Evolutionary conservation across 2,113 vertebrate genomes (phyloP), one percentile per base, ranked within the genome.

Genomic region (Apeltes quadracus): DNA sequence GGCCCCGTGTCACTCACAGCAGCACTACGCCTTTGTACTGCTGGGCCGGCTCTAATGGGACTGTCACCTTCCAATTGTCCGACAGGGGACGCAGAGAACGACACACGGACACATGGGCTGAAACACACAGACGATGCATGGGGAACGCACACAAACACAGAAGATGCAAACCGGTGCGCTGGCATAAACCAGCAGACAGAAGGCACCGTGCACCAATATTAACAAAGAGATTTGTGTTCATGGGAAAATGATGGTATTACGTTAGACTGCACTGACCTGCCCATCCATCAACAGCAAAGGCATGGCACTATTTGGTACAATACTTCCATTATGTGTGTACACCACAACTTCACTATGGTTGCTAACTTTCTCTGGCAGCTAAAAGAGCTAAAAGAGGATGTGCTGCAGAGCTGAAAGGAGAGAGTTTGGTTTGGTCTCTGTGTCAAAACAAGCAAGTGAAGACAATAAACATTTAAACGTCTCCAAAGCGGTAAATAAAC

Each of bases 41-140:
- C 74, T 23, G 29, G 80, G 29, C 44, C 15, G 38, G 18, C 62
- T 81, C 83, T 88, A 91, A 90, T 89, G 87, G 90, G 84, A 91
- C 87, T 88, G 88, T 89, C 88, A 90, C 87, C 78, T 84, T 82
- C 84, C 90, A 91, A 91, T 90, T 90, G 84, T 90, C 61, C 38
- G 23, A 78, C 78, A 44, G 87, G 81, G 82, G 76, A 83, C 61
- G 61, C 53, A 25, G 66, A 48, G 73, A 87, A 65, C 76, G 67
- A 85, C 78, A 76, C 64, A 71, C 53, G 61, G 29, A 44, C 48
- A 69, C 32, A 56, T 8, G n/a, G 51, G 25, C 56, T 48, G 39
- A 36, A 41, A 67, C 3, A 27, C 58, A 36, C 15, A 51, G 39
- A 67, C 78, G 56, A 65, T 48, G 66, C 72, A 59, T 7, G 44